These are phyloP conservation scores for Yasuhikotakia modesta DNA, from an alignment of 2,797 vertebrate genomes.

Conservation along the genomic window DNA sequence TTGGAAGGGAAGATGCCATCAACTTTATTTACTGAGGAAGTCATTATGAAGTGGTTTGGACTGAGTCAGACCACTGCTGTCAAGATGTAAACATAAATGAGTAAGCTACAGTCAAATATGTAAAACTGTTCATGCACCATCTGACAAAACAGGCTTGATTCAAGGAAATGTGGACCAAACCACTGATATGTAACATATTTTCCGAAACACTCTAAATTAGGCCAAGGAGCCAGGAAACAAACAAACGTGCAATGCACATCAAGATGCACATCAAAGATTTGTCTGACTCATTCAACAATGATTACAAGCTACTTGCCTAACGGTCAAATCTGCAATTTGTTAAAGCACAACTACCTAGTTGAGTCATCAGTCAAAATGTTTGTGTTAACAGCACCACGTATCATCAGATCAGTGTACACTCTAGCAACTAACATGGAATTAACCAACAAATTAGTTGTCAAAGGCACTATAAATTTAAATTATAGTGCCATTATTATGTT, in stretches of 20 bases:
- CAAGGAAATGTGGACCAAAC: slow-evolving; percentile 47
- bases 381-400: too few relatives aligned
- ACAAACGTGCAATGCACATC: background rate
- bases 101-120: background rate
- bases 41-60: too few relatives aligned
- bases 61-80: too few relatives aligned
- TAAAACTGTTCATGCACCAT: background rate
- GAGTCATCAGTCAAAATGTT: slow-evolving; percentile 49
- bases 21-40: too few relatives aligned
- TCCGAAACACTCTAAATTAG: slow-evolving; percentile 36
- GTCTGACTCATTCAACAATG: background rate
- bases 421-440: background rate
- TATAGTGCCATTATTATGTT: too few relatives aligned
- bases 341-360: slow-evolving; percentile 42
- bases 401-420: slow-evolving; percentile 1
- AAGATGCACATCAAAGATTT: background rate
- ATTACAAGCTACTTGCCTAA: slow-evolving; percentile 27
- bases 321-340: slow-evolving; percentile 46
- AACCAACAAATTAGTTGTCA: too few relatives aligned
- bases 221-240: background rate
- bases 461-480: background rate
- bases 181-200: slow-evolving; percentile 44
- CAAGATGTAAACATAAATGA: background rate
- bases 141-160: slow-evolving; percentile 15
- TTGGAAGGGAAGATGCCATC: too few relatives aligned